Conservation (phyloP, 2,113 vertebrate species). For the Pica pica region DNA sequence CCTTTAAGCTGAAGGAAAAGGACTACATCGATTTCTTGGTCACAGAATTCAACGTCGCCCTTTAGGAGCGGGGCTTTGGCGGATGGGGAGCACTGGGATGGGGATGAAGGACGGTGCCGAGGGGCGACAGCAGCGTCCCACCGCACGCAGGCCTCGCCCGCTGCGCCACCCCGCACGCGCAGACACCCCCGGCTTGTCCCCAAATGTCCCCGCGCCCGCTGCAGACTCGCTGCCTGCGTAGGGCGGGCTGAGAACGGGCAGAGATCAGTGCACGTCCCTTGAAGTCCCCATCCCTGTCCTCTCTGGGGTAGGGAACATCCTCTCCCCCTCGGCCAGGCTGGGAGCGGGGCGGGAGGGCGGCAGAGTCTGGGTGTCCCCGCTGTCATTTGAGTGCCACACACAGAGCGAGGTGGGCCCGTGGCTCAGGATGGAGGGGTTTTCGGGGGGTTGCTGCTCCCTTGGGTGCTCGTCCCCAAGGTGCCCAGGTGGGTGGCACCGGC, state of each 20-base stretch:
- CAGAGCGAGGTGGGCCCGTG: not conserved
- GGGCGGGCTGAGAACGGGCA: not conserved
- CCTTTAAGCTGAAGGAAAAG: slow-evolving; percentile 94
- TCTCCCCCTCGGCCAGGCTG: not conserved
- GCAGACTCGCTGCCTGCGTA: not conserved
- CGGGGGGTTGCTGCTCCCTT: rapidly evolving
- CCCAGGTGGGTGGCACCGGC: not conserved
- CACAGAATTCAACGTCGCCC: slow-evolving; percentile 94
- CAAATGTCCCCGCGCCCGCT: rapidly evolving
- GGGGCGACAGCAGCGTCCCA: not conserved
- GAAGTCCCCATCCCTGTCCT: not conserved
- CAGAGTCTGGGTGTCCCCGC: not conserved
- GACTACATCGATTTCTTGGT: slow-evolving; percentile 94
- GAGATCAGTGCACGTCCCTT: not conserved
- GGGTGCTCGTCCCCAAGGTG: not conserved
- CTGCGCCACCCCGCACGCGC: not conserved
- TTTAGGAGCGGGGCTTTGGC: slow-evolving; percentile 65
- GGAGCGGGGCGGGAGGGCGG: rapidly evolving
- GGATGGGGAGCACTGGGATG: rapidly evolving
- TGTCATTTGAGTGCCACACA: slow-evolving; percentile 55
- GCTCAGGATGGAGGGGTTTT: not conserved
- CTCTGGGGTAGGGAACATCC: not conserved
- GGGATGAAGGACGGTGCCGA: not conserved
- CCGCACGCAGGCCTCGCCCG: not conserved
- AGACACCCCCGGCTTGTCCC: not conserved